Percentiles rank a stretch among this genome's conserved stretches.
Evolutionary conservation across 1,140 invertebrate genomes (phyloP).

Genomic region (Penaeus vannamei): DNA sequence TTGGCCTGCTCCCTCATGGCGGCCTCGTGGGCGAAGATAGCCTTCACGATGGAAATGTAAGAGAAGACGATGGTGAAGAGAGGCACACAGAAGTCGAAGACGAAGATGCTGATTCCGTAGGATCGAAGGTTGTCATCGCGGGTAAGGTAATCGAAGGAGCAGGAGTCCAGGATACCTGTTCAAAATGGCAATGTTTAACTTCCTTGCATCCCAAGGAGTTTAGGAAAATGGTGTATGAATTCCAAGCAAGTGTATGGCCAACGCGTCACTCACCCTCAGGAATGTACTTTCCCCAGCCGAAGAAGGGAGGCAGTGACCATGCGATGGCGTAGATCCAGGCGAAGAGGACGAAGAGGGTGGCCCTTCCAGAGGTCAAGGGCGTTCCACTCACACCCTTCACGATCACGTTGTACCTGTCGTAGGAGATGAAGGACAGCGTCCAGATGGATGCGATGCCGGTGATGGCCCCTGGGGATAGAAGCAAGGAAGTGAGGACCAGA

Average conservation of each 20-base stretch:
- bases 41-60: constrained; percentile 73
- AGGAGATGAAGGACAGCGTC: constrained; percentile 68
- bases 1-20: too few relatives aligned
- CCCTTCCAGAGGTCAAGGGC: constrained; percentile 66
- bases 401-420: constrained; percentile 70
- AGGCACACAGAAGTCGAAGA: constrained; percentile 64
- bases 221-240: too few relatives aligned
- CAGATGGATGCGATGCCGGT: constrained; percentile 68
- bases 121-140: not conserved
- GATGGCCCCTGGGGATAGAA: constrained; percentile 72
- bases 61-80: constrained; percentile 69
- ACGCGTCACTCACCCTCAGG: constrained; percentile 53
- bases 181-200: too few relatives aligned
- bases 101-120: constrained; percentile 61
- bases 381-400: constrained; percentile 68
- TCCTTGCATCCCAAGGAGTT: too few relatives aligned
- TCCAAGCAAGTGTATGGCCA: too few relatives aligned
- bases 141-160: constrained; percentile 68
- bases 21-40: constrained; percentile 69
- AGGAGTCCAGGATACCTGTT: constrained; percentile 60
- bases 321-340: constrained; percentile 68
- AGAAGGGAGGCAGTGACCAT: constrained; percentile 67
- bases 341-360: constrained; percentile 63
- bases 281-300: constrained; percentile 69
- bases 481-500: too few relatives aligned